phyloP scores from a whole-genome alignment of 2,113 vertebrate genomes.

The Microcebus ravelobensis region DNA sequence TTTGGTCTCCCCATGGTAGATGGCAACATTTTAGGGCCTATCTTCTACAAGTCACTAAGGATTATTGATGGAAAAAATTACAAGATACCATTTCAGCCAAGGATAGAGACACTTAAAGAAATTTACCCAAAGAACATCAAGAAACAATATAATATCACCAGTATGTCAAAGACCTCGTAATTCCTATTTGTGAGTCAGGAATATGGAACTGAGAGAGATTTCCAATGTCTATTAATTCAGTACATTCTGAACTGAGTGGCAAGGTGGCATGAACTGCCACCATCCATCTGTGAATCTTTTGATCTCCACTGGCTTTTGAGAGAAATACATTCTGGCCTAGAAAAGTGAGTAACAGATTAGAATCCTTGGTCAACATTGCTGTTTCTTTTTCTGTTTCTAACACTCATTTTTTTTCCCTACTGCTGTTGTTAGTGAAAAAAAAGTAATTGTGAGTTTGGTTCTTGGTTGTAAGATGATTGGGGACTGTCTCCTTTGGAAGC shows the following conservation, averaged over 20 bases:
- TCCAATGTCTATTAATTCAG: conserved; percentile 67
- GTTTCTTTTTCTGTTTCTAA: not conserved
- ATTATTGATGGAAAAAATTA: conserved; percentile 67
- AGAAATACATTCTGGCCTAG: conserved; percentile 10
- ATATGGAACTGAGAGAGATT: conserved; percentile 75
- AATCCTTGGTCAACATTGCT: not conserved
- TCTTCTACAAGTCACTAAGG: conserved; percentile 44
- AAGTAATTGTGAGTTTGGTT: not conserved
- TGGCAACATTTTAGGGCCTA: conserved; percentile 42
- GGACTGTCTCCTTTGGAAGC: not conserved
- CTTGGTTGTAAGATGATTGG: not conserved
- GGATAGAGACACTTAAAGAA: conserved; percentile 70
- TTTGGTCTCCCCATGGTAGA: conserved; percentile 12
- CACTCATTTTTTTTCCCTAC: not conserved
- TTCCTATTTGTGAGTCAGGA: conserved; percentile 74
- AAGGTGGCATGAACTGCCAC: not conserved
- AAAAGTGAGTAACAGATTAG: conserved; percentile 46
- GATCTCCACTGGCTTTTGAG: conserved; percentile 31
- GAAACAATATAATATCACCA: conserved; percentile 75
- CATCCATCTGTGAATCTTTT: not conserved
- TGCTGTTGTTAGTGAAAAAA: not conserved
- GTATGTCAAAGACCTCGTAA: conserved; percentile 68
- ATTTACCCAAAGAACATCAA: conserved; percentile 71
- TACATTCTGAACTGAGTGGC: conserved; percentile 61
- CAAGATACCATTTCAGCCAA: conserved; percentile 52